Evolutionary conservation across 2,888 invertebrate species (phyloP), one percentile per base, ranked within the genome.

Genomic region (Eupithecia dodoneata): DNA sequence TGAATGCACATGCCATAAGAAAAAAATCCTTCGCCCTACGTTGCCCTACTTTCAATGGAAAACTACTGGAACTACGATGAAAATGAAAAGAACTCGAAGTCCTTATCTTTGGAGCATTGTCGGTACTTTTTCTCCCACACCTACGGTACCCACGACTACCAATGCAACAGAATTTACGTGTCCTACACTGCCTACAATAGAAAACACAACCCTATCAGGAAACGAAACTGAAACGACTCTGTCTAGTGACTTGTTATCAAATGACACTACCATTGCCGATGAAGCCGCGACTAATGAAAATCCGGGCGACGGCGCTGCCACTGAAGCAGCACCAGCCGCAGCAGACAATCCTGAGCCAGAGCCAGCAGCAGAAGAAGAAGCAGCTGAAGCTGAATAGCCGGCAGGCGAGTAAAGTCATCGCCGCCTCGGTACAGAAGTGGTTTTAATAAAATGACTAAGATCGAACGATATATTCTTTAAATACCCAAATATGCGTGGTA

Each of bases 21-120:
- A 91, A 83, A 92, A 89, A 79, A 90, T 89, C 0, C 86, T 88
- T 1, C 88, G 89, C 9, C 4, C 47, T 45, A 76, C 89, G 72
- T 77, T 93, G 52, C 93, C 93, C 10, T 92, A 86, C 80, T 93
- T 91, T 77, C 88, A 87, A 81, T 92, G 90, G 91, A 83, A 83
- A 55, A 93, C 93, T 30, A 93, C 90, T 77, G 90, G 92, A 4
- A 92, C 91, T 2, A 90, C 89, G 0, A 87, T 79, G 65, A 80
- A 76, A 30, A 9, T 86, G 4, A 90, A 89, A 2, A 83, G 78
- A 72, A 92, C 91, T 5, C 81, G 82, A n/a, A 90, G 90, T 74
- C 88, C 90, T 0, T 75, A 78, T n/a, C 83, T 92, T 5, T 93
- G 91, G 73, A 82, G 90, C 41, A 78, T 93, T 0, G 86, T 86